Conservation (phyloP, 2,888 invertebrate species). For the Nomada fabriciana region DNA sequence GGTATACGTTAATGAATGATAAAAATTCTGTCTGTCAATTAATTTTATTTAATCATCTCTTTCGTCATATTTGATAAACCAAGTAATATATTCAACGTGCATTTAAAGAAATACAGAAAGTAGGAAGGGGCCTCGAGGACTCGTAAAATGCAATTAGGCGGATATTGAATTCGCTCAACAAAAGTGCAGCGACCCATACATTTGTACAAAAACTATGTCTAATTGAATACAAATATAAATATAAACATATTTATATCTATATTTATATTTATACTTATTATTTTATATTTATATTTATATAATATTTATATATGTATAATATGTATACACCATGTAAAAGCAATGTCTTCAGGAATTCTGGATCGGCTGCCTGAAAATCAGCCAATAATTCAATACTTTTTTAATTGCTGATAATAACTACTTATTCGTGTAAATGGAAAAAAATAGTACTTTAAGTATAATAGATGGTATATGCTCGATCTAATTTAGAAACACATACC, state of each 20-base stretch:
- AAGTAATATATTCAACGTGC: slow-evolving; percentile 76
- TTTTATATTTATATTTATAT: slow-evolving; percentile 59
- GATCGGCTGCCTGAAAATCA: slow-evolving; percentile 50
- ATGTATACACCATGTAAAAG: slow-evolving; percentile 79
- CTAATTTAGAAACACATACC: slow-evolving; percentile 23
- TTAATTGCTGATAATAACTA: slow-evolving; percentile 2
- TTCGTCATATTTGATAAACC: slow-evolving; percentile 76
- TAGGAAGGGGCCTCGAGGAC: slow-evolving; percentile 49
- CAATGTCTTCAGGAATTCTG: slow-evolving; percentile 77
- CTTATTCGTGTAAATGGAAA: slow-evolving; percentile 19
- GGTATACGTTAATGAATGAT: slow-evolving; percentile 34
- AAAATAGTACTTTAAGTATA: slow-evolving; percentile 11
- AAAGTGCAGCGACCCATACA: slow-evolving; percentile 75
- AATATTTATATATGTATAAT: slow-evolving; percentile 63
- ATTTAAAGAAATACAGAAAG: slow-evolving; percentile 77
- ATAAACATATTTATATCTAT: slow-evolving; percentile 75
- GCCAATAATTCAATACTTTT: slow-evolving; percentile 19
- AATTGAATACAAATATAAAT: slow-evolving; percentile 75
- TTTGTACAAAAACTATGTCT: slow-evolving; percentile 83
- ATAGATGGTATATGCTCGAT: slow-evolving; percentile 16
- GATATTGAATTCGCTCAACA: slow-evolving; percentile 75
- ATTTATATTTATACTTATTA: slow-evolving; percentile 68
- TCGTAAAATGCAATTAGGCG: slow-evolving; percentile 78
- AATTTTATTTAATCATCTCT: slow-evolving; percentile 79
- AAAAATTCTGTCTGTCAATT: slow-evolving; percentile 67